Evolutionary conservation across 2,113 vertebrate genomes (phyloP).

Genomic region (Neogobius melanostomus): DNA sequence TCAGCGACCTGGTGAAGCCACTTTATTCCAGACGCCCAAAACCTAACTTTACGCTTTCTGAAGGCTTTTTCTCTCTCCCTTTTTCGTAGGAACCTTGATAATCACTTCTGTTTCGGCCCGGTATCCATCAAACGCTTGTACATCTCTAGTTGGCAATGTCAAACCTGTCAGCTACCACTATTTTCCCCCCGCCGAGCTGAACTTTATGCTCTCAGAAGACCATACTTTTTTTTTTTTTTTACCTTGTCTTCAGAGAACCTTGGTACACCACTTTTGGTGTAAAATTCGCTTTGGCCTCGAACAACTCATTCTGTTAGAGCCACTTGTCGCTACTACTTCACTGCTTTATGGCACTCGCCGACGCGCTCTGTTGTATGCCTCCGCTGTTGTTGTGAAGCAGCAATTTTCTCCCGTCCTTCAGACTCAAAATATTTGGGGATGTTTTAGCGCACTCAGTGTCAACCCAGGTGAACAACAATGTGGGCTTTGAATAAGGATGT

Average conservation of each 20-base stretch:
- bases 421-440: not conserved
- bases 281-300: slow-evolving; percentile 13
- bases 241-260: slow-evolving; percentile 1
- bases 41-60: slow-evolving; percentile 10
- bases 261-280: slow-evolving; percentile 8
- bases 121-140: too few relatives aligned
- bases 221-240: too few relatives aligned
- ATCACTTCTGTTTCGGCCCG: too few relatives aligned
- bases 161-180: too few relatives aligned
- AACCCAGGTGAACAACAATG: not conserved
- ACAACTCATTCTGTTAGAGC: slow-evolving; percentile 17
- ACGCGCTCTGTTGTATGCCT: slow-evolving; percentile 1
- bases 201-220: slow-evolving; percentile 17
- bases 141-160: too few relatives aligned
- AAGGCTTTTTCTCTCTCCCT: slow-evolving; percentile 5
- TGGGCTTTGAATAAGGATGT: not conserved
- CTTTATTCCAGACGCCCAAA: too few relatives aligned
- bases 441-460: slow-evolving; percentile 1
- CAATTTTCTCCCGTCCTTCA: slow-evolving; percentile 4
- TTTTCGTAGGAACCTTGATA: not conserved
- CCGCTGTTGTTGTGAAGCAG: not conserved
- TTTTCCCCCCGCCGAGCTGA: not conserved
- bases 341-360: not conserved
- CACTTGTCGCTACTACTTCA: not conserved
- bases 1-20: too few relatives aligned